These are phyloP conservation scores for Thalassoma bifasciatum DNA, from an alignment of 2,113 vertebrate species.

Conservation along the genomic window DNA sequence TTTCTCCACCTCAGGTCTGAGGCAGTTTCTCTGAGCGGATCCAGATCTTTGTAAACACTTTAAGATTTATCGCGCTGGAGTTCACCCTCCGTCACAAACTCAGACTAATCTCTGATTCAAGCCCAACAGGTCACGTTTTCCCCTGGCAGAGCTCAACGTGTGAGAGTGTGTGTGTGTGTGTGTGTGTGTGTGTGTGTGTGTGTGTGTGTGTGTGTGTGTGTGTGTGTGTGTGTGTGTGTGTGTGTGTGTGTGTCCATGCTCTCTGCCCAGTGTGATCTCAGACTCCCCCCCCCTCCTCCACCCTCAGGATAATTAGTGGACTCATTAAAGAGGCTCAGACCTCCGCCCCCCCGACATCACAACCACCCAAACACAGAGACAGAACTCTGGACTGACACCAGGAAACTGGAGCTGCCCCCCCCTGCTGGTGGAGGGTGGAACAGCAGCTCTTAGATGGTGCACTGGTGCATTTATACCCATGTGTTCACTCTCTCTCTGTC, in stretches of 20 bases:
- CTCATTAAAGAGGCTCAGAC: conserved; percentile 19
- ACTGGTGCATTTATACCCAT: too few species aligned
- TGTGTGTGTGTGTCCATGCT: conserved; percentile 23
- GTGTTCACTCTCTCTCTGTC: neutral
- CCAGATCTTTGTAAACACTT: too few species aligned
- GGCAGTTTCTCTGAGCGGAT: too few species aligned
- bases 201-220: conserved; percentile 24
- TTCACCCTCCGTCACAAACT: neutral
- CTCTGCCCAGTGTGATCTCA: conserved; percentile 68
- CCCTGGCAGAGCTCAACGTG: conserved; percentile 13
- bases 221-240: conserved; percentile 22
- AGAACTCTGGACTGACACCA: neutral
- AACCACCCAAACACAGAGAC: neutral
- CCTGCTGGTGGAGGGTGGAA: too few species aligned
- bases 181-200: too few species aligned
- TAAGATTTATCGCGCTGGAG: neutral
- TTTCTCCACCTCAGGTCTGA: too few species aligned
- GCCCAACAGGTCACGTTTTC: neutral
- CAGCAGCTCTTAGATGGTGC: too few species aligned
- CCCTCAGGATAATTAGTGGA: neutral
- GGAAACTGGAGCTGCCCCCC: too few species aligned
- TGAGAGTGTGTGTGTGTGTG: too few species aligned
- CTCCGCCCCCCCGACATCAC: neutral
- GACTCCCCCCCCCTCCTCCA: conserved; percentile 32
- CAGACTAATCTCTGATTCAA: neutral